Evolutionary conservation across 2,113 vertebrate species (phyloP).

Genomic region (Merops nubicus): DNA sequence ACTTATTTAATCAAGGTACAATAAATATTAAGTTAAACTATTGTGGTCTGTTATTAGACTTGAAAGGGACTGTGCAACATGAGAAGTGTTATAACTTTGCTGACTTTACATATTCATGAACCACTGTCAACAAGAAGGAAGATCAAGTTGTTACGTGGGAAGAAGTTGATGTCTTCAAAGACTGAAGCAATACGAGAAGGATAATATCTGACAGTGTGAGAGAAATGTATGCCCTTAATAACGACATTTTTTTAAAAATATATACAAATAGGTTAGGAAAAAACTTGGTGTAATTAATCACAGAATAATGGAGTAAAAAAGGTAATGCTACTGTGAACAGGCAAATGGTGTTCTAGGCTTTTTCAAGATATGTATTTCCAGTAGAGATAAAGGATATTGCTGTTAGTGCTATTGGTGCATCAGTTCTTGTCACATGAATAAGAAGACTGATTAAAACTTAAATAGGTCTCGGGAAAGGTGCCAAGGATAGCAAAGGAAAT

Average conservation of each 20-base stretch:
- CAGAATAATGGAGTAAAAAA: neutral
- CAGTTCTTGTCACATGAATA: neutral
- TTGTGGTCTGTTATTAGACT: neutral
- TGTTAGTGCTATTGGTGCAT: neutral
- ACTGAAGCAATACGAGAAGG: neutral
- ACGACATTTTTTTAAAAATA: neutral
- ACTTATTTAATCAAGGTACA: neutral
- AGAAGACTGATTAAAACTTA: neutral
- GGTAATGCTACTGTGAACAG: fast-evolving
- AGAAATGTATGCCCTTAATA: neutral
- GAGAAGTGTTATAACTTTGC: neutral
- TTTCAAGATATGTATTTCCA: neutral
- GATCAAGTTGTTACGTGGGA: neutral
- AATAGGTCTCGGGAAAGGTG: neutral
- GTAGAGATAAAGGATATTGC: neutral
- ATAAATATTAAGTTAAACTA: neutral
- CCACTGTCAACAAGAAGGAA: neutral
- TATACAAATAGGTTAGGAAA: neutral
- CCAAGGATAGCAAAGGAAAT: neutral
- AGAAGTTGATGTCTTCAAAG: neutral
- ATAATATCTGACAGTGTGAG: neutral
- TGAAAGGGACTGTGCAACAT: neutral
- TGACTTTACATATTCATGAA: neutral
- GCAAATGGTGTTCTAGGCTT: neutral
- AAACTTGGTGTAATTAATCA: neutral